phyloP scores from a whole-genome alignment of 2,113 vertebrate species.

The Rattus rattus region DNA sequence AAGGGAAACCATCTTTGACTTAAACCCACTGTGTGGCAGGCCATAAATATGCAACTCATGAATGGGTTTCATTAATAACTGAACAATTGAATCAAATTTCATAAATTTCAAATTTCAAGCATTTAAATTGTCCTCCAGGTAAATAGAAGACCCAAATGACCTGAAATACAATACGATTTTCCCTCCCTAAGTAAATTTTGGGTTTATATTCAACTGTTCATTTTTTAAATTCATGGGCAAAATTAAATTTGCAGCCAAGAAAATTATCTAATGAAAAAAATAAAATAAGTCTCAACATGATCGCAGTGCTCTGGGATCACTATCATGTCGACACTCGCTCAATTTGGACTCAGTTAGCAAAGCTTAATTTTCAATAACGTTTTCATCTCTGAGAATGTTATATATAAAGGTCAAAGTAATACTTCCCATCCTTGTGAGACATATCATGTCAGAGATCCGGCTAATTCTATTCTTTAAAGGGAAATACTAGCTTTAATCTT shows the following conservation, averaged over 20 bases:
- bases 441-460: neutral
- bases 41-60: neutral
- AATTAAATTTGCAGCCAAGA: neutral
- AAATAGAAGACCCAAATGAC: slow-evolving; percentile 12
- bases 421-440: neutral
- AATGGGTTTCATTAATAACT: slow-evolving; percentile 20
- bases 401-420: neutral
- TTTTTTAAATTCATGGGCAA: slow-evolving; percentile 12
- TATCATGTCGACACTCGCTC: neutral
- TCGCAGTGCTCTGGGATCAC: neutral
- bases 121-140: neutral
- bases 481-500: neutral
- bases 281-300: neutral
- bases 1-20: slow-evolving; percentile 14
- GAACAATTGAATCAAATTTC: slow-evolving; percentile 14
- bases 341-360: neutral
- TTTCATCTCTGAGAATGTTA: neutral
- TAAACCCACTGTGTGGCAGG: neutral
- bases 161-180: slow-evolving; percentile 12
- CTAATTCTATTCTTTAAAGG: neutral
- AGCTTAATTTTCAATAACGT: neutral
- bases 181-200: neutral
- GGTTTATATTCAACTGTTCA: neutral
- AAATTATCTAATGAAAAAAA: slow-evolving; percentile 40
- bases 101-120: neutral